These are phyloP conservation scores for Bubo bubo DNA, from an alignment of 2,113 vertebrate species.

Conservation along the genomic window DNA sequence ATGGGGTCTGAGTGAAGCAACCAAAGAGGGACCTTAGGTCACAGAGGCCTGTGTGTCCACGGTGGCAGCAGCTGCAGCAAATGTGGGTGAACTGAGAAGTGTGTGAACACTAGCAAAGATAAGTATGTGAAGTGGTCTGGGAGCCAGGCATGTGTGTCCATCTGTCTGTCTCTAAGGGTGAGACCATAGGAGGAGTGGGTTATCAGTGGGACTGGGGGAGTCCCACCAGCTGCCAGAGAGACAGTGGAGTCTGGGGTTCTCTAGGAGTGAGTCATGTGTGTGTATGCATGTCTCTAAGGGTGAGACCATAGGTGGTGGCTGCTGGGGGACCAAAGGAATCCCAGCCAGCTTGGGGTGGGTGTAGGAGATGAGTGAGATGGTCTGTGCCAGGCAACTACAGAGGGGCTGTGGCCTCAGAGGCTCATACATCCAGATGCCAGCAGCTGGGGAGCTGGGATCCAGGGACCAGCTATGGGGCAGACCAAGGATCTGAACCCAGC, in stretches of 20 bases:
- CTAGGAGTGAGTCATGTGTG: rapidly evolving
- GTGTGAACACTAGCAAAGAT: neutral
- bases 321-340: neutral
- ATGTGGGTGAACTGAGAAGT: neutral
- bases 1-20: neutral
- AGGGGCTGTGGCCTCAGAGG: too few species aligned
- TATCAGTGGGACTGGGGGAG: neutral
- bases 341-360: neutral
- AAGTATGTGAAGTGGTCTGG: rapidly evolving
- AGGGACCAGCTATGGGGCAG: neutral
- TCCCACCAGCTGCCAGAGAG: neutral
- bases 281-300: neutral
- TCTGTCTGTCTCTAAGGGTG: neutral
- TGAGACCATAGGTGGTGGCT: neutral
- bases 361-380: neutral
- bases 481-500: neutral
- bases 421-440: neutral
- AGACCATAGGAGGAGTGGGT: neutral
- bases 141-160: neutral
- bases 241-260: neutral
- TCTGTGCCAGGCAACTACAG: neutral
- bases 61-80: neutral
- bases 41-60: rapidly evolving
- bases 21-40: rapidly evolving
- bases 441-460: too few species aligned